Percentiles rank a stretch among this genome's conserved stretches.
phyloP scores from a whole-genome alignment of 1,140 invertebrate genomes.

The Helicorthomorpha holstii region DNA sequence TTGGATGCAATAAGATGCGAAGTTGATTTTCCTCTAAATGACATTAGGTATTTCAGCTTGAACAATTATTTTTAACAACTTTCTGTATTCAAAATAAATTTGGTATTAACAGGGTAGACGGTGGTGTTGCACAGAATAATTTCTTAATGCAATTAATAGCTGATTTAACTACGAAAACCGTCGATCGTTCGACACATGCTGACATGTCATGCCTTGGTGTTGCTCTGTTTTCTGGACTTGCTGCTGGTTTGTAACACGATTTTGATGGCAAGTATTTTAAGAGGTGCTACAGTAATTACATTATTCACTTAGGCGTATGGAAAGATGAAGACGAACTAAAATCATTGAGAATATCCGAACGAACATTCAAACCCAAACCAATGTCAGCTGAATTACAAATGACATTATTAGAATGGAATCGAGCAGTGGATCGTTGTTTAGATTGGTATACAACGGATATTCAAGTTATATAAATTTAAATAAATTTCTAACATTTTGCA shows the following conservation, averaged over 20 bases:
- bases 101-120: constrained; percentile 54
- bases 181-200: constrained; percentile 45
- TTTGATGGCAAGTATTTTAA: constrained; percentile 1
- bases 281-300: constrained; percentile 14
- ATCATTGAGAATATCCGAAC: constrained; percentile 37
- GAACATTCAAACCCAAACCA: constrained; percentile 33
- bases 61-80: background rate
- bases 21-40: constrained; percentile 36
- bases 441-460: no score
- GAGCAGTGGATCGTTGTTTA: constrained; percentile 38
- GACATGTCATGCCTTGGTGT: constrained; percentile 66
- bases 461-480: no score
- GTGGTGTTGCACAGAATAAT: constrained; percentile 81
- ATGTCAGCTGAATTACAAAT: constrained; percentile 11
- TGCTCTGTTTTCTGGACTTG: constrained; percentile 61
- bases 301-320: constrained; percentile 55
- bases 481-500: no score
- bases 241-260: constrained; percentile 33
- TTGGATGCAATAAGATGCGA: constrained; percentile 49
- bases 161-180: constrained; percentile 50
- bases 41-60: constrained; percentile 37
- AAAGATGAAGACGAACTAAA: constrained; percentile 43
- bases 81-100: background rate
- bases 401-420: constrained; percentile 37
- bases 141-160: constrained; percentile 75